Evolutionary conservation across 2,888 invertebrate species (phyloP).

Genomic region (Epistrophe grossulariae): DNA sequence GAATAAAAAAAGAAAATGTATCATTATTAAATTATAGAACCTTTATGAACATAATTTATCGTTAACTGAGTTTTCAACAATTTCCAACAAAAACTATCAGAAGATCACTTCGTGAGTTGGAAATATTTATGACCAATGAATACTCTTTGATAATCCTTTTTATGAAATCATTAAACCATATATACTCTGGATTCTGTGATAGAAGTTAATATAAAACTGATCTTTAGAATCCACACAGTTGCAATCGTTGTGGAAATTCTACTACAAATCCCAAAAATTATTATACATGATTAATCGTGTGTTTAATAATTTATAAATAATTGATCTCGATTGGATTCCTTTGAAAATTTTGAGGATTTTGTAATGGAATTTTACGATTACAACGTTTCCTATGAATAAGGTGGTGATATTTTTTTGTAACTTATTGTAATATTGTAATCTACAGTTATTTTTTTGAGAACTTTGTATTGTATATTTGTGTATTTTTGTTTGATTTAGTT

Average conservation of each 20-base stretch:
- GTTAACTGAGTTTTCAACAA: background rate
- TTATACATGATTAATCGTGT: background rate
- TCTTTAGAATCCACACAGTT: background rate
- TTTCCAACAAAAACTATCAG: background rate
- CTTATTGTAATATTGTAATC: constrained; percentile 12
- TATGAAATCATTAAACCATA: too few relatives aligned
- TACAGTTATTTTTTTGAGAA: constrained; percentile 54
- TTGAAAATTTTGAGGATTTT: background rate
- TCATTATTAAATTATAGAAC: background rate
- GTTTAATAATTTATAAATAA: background rate
- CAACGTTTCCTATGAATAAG: background rate
- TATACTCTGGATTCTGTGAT: background rate
- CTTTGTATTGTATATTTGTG: constrained; percentile 23
- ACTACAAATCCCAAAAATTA: background rate
- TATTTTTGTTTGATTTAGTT: constrained; percentile 59
- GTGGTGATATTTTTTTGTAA: background rate
- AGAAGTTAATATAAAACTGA: background rate
- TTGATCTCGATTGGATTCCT: background rate
- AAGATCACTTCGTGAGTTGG: background rate
- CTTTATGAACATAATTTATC: background rate
- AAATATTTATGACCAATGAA: too few relatives aligned
- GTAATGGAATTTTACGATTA: background rate
- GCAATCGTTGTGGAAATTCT: background rate
- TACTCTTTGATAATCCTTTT: too few relatives aligned
- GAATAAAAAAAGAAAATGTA: background rate